A percentile compares a stretch with the other conserved stretches of the same genome.
These are phyloP conservation scores for Ichneumon xanthorius DNA, from an alignment of 2,888 invertebrate species.

Conservation along the genomic window DNA sequence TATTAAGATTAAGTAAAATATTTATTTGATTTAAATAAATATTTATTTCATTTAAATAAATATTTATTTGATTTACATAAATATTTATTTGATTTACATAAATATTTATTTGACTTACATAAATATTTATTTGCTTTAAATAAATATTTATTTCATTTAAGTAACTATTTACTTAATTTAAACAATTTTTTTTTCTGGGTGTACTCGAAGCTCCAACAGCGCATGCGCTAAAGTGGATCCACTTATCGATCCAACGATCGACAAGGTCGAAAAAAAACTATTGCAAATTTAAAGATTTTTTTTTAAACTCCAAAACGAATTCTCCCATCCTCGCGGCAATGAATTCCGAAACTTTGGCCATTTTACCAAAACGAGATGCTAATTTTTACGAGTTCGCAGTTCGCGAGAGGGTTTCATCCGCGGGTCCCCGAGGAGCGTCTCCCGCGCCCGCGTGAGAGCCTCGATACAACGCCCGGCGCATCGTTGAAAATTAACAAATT, in stretches of 20 bases:
- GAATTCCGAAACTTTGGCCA: constrained; percentile 54
- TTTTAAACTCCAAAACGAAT: background rate
- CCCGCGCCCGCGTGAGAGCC: background rate
- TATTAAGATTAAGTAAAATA: no score
- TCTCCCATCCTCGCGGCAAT: constrained; percentile 5
- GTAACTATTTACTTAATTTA: no score
- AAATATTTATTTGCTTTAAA: no score
- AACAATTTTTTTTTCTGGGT: no score
- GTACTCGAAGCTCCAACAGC: no score
- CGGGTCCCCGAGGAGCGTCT: background rate
- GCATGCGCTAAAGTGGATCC: background rate
- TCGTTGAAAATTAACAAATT: constrained; percentile 65
- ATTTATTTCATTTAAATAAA: no score
- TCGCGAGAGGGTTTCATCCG: constrained; percentile 3
- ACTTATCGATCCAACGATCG: constrained; percentile 1
- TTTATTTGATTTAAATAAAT: no score
- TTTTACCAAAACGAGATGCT: constrained; percentile 56
- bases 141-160: no score
- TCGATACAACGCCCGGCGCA: constrained; percentile 46
- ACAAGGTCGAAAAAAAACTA: background rate
- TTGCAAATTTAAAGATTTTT: background rate
- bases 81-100: no score
- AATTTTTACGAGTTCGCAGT: constrained; percentile 59
- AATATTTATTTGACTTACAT: no score
- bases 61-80: no score